Conservation (phyloP, 1,140 invertebrate species). For the Drosophila leontia region DNA sequence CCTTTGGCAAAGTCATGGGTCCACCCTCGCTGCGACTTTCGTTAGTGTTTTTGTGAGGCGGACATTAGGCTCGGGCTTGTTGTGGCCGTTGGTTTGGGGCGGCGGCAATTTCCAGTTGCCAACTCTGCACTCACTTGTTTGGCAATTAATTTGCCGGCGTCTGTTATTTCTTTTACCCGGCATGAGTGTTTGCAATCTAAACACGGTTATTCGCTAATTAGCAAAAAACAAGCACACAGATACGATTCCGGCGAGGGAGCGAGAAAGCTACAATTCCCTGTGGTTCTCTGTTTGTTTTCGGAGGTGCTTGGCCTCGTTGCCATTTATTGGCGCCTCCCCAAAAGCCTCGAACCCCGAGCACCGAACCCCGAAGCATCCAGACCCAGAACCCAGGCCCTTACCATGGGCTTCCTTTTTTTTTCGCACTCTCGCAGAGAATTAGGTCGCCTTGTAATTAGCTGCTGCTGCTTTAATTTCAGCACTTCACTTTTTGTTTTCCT, state of each 20-base stretch:
- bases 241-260: slow-evolving; percentile 35
- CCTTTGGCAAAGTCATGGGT: neutral
- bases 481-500: slow-evolving; percentile 36
- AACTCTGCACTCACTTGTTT: slow-evolving; percentile 82
- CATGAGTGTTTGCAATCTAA: slow-evolving; percentile 83
- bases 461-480: slow-evolving; percentile 71
- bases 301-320: slow-evolving; percentile 81
- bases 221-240: slow-evolving; percentile 78
- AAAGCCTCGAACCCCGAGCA: neutral
- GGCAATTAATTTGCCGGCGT: slow-evolving; percentile 81
- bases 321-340: slow-evolving; percentile 71
- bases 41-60: slow-evolving; percentile 34
- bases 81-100: slow-evolving; percentile 31
- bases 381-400: neutral
- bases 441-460: slow-evolving; percentile 78
- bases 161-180: slow-evolving; percentile 76
- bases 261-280: slow-evolving; percentile 70
- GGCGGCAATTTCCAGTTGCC: slow-evolving; percentile 74
- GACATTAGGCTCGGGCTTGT: slow-evolving; percentile 64
- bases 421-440: slow-evolving; percentile 73
- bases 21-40: slow-evolving; percentile 22
- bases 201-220: slow-evolving; percentile 83
- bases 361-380: neutral
- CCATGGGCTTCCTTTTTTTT: slow-evolving; percentile 50
- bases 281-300: slow-evolving; percentile 73